Conservation (phyloP, 2,797 vertebrate species). For the Erpetoichthys calabaricus region DNA sequence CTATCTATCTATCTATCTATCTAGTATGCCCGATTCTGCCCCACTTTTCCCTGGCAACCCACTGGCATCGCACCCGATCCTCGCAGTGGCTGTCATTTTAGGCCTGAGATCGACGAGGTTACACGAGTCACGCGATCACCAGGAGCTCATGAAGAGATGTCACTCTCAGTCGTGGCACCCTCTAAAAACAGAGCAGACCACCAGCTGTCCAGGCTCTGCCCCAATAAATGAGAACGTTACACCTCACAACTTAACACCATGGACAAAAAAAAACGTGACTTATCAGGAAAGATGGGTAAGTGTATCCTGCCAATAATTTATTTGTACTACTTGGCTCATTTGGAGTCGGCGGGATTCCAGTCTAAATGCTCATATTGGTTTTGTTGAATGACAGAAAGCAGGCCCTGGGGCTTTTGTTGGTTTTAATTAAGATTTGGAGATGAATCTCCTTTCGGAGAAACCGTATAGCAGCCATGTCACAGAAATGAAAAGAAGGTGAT, state of each 20-base stretch:
- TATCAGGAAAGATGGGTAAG: conserved; percentile 20
- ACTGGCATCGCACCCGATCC: too few species aligned
- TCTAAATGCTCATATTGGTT: conserved; percentile 17
- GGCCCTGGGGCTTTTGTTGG: conserved; percentile 15
- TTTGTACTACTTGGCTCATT: conserved; percentile 19
- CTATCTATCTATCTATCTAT: too few species aligned
- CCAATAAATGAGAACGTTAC: conserved; percentile 23
- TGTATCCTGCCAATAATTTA: conserved; percentile 22
- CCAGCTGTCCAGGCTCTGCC: conserved; percentile 1
- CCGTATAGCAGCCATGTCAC: too few species aligned
- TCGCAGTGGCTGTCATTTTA: too few species aligned
- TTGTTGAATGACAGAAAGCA: conserved; percentile 21
- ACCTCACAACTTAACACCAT: conserved; percentile 22
- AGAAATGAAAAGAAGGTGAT: too few species aligned
- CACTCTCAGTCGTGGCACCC: too few species aligned
- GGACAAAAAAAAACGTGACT: conserved; percentile 19
- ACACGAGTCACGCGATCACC: too few species aligned
- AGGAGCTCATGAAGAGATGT: too few species aligned
- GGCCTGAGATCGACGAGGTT: too few species aligned
- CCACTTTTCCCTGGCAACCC: too few species aligned
- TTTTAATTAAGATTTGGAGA: conserved; percentile 31
- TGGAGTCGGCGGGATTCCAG: conserved; percentile 10
- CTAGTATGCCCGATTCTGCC: too few species aligned
- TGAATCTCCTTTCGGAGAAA: conserved; percentile 13
- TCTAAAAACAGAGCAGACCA: too few species aligned